These are phyloP conservation scores for Epistrophe eligans DNA, from an alignment of 2,888 invertebrate genomes.

Conservation along the genomic window DNA sequence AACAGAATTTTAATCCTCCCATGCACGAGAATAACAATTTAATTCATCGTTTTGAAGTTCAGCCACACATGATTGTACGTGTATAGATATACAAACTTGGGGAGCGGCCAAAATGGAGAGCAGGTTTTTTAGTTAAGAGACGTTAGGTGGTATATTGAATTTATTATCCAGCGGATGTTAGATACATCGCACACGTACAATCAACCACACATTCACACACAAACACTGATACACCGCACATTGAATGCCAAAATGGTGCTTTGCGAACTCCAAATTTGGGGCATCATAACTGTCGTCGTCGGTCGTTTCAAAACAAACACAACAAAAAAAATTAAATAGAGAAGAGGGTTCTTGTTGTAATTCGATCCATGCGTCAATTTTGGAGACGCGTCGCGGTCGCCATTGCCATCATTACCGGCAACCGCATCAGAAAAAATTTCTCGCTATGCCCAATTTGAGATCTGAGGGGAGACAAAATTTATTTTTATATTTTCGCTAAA, in stretches of 20 bases:
- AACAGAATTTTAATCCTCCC: slow-evolving; percentile 9
- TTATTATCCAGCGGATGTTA: slow-evolving; percentile 49
- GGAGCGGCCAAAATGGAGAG: slow-evolving; percentile 7
- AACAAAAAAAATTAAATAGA: background rate
- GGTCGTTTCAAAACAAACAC: background rate
- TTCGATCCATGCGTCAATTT: slow-evolving; percentile 40
- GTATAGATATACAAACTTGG: background rate
- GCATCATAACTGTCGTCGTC: slow-evolving; percentile 20
- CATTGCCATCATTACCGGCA: background rate
- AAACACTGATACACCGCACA: background rate
- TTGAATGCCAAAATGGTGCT: slow-evolving; percentile 21
- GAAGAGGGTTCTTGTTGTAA: slow-evolving; percentile 43
- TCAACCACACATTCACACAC: background rate
- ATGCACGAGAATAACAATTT: slow-evolving; percentile 3
- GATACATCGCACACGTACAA: slow-evolving; percentile 22
- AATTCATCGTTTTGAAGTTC: slow-evolving; percentile 9
- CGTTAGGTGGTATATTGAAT: background rate
- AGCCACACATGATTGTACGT: background rate
- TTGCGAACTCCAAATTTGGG: slow-evolving; percentile 42
- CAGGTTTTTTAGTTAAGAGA: background rate
- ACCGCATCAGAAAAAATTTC: slow-evolving; percentile 7
- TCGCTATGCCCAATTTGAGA: slow-evolving; percentile 43
- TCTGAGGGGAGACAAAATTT: slow-evolving; percentile 4
- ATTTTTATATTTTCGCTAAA: slow-evolving; percentile 23
- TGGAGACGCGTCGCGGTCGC: slow-evolving; percentile 23